phyloP scores from a whole-genome alignment of 2,888 invertebrate species.

The Loripinus fragilis region DNA sequence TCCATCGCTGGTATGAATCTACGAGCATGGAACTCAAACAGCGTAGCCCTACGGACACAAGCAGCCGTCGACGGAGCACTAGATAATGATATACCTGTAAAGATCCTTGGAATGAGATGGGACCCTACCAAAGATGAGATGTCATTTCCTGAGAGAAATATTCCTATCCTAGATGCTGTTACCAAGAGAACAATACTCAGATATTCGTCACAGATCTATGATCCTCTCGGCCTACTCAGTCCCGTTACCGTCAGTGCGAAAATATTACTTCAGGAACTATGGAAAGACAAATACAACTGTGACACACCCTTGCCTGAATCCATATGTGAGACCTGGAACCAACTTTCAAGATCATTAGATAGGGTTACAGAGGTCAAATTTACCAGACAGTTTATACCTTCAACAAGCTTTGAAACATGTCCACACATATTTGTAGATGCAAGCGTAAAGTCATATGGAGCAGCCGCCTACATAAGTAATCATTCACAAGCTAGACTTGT shows the following conservation, averaged over 20 bases:
- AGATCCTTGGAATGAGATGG: constrained; percentile 46
- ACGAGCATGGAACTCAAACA: background rate
- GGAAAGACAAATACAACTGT: too few species aligned
- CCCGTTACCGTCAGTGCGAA: too few species aligned
- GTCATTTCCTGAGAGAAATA: constrained; percentile 14
- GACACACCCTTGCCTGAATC: too few species aligned
- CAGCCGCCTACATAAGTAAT: background rate
- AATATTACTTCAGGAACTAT: too few species aligned
- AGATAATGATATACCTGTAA: constrained; percentile 9
- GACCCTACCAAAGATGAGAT: constrained; percentile 27
- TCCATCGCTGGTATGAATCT: constrained; percentile 9
- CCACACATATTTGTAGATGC: too few species aligned
- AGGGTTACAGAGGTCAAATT: background rate
- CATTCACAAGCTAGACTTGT: constrained; percentile 6
- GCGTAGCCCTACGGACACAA: background rate
- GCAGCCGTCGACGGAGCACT: constrained; percentile 24
- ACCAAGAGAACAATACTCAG: too few species aligned
- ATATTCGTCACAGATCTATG: too few species aligned
- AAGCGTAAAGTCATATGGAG: constrained; percentile 4
- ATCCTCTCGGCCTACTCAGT: too few species aligned
- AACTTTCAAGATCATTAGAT: background rate
- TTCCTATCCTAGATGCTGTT: background rate
- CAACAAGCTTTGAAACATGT: too few species aligned
- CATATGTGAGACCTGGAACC: background rate
- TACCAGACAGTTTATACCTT: background rate